Base-by-base conservation (phyloP, 2,888 invertebrate species). In the Diabrotica balteata region DNA sequence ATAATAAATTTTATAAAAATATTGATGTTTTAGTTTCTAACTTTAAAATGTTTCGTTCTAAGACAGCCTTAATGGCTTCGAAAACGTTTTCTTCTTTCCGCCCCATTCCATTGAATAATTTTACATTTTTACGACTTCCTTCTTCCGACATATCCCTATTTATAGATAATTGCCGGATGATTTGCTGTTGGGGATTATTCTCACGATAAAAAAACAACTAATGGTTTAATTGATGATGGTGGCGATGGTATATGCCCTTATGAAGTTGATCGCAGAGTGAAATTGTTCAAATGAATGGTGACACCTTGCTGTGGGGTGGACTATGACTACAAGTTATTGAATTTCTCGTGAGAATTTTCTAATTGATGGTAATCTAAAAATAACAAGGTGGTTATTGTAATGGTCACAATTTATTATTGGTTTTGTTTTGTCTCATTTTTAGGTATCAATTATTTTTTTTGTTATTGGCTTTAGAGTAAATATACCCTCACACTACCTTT, bases 101-200 rank as follows among this genome's bases (percentile, higher is more conserved):
- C 59, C 43, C 51, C 32, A 50, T 62, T 68, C 60, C 63, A 64
- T 64, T 17, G 63, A 63, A 68, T 68, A 55, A 68, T 63, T 68
- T 60, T 51, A 55, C 67, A 68, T 68, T 64, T 68, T 63, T 64
- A 64, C 63, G 11, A 47, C 60, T 64, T 68, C 60, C 63, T 52
- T 32, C 32, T 61, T 61, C 53, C 52, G 53, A 53, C 53, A n/a
- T 59, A 57, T 53, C 7, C 44, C 11, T 59, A 9, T 32, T 10
- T 59, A 47, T 59, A 7, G 8, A 46, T 59, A 59, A 59, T 59
- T 47, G 44, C 49, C 49, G 52, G 53, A 61, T 61, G 45, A 74
- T 74, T 73, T 69, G 73, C 55, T 70, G 68, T 70, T 69, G 64
- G 67, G 53, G 54, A 70, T 71, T 55, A 60, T 71, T 73, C 72